phyloP scores from a whole-genome alignment of 2,113 vertebrate genomes.

The Nanorana parkeri region DNA sequence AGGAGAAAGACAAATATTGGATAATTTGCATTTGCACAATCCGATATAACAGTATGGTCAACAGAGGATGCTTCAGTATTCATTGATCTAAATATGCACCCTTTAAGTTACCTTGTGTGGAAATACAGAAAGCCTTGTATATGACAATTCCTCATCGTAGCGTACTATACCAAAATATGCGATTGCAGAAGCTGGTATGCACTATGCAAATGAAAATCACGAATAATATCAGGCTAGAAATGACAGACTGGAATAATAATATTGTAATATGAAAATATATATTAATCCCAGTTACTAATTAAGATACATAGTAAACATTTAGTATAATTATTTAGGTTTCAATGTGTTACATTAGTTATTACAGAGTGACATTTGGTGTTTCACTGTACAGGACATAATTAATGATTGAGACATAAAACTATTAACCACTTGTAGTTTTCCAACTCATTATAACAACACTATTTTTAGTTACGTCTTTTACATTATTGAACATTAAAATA shows the following conservation, averaged over 20 bases:
- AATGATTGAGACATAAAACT: neutral
- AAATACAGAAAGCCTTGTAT: neutral
- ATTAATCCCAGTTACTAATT: neutral
- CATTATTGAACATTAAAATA: too few relatives aligned
- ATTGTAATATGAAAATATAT: neutral
- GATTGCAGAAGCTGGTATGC: too few relatives aligned
- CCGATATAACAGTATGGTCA: conserved; percentile 43
- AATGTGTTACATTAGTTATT: neutral
- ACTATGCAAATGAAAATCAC: neutral
- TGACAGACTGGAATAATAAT: neutral
- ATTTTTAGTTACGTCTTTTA: too few relatives aligned
- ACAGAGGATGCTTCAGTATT: conserved; percentile 51
- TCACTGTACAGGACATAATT: neutral
- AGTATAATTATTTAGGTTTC: neutral
- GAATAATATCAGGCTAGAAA: neutral
- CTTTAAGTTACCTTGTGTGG: neutral
- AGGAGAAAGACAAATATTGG: conserved; percentile 58
- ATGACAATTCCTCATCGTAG: too few relatives aligned
- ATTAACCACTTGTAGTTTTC: neutral
- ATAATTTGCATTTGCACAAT: conserved; percentile 43
- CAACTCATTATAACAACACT: too few relatives aligned
- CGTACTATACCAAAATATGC: too few relatives aligned
- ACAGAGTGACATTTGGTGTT: neutral
- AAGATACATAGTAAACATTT: conserved; percentile 1
- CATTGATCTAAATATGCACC: neutral